Conservation (phyloP, 2,113 vertebrate genomes). For the Acrocephalus arundinaceus region DNA sequence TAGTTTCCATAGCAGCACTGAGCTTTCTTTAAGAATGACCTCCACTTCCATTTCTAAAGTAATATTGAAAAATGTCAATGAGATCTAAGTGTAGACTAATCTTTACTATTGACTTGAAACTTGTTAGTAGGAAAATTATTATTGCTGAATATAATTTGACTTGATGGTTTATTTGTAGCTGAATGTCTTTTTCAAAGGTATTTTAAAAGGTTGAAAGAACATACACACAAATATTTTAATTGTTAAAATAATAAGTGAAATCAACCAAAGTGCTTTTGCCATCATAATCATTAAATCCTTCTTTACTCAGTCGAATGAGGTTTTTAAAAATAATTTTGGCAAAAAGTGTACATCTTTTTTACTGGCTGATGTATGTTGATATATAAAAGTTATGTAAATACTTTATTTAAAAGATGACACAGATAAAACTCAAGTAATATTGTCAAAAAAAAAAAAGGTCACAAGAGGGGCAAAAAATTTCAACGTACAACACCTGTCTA, state of each 20-base stretch:
- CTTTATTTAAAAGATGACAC: background rate
- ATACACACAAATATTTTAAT: background rate
- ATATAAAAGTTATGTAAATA: background rate
- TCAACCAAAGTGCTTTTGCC: background rate
- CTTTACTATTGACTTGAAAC: background rate
- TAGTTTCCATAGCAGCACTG: background rate
- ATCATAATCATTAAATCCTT: background rate
- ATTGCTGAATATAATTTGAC: background rate
- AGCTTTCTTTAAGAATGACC: background rate
- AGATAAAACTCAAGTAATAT: background rate
- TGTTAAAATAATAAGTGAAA: background rate
- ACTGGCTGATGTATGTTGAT: background rate
- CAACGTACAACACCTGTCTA: background rate
- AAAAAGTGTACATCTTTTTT: background rate
- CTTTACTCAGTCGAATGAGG: background rate
- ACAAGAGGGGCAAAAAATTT: background rate
- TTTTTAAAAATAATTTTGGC: background rate
- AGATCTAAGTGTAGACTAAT: background rate
- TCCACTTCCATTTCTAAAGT: background rate
- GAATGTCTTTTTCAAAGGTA: background rate
- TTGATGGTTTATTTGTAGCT: background rate
- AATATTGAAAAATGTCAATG: background rate
- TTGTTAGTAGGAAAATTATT: background rate
- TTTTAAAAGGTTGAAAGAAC: background rate
- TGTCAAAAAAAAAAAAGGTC: background rate